phyloP scores from a whole-genome alignment of 2,888 invertebrate genomes.

The Caenorhabditis sulstoni region DNA sequence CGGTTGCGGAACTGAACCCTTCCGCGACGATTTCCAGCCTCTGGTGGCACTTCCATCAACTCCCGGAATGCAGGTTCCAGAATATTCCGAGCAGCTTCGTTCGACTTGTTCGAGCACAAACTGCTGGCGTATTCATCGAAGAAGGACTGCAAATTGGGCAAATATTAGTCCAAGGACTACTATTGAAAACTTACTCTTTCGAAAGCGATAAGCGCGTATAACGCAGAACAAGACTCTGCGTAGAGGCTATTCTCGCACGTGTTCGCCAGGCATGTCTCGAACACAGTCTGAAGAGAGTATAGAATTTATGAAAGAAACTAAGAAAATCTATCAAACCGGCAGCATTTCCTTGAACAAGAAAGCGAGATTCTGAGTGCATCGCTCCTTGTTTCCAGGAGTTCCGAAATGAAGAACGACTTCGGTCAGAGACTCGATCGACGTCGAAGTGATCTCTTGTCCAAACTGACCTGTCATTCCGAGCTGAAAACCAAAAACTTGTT shows the following conservation, averaged over 20 bases:
- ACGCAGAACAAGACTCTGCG: slow-evolving; percentile 81
- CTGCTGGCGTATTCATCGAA: slow-evolving; percentile 64
- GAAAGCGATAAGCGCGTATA: slow-evolving; percentile 82
- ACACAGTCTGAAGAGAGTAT: slow-evolving; percentile 74
- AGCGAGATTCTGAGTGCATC: slow-evolving; percentile 42
- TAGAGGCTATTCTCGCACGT: slow-evolving; percentile 82
- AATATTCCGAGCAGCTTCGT: slow-evolving; percentile 53
- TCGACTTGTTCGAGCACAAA: slow-evolving; percentile 61
- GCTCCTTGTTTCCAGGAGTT: slow-evolving; percentile 14
- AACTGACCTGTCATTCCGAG: slow-evolving; percentile 69
- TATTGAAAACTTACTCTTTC: slow-evolving; percentile 77
- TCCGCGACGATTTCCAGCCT: slow-evolving; percentile 44
- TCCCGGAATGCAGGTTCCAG: slow-evolving; percentile 58
- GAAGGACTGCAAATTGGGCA: slow-evolving; percentile 60
- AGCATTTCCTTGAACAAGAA: slow-evolving; percentile 50
- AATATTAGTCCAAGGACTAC: neutral
- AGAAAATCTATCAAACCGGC: slow-evolving; percentile 42
- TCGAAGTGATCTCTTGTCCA: slow-evolving; percentile 68
- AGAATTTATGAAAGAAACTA: neutral
- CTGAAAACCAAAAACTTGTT: slow-evolving; percentile 29
- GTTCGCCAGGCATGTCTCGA: slow-evolving; percentile 81
- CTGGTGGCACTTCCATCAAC: slow-evolving; percentile 48
- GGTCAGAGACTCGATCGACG: slow-evolving; percentile 65
- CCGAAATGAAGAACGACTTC: slow-evolving; percentile 59
- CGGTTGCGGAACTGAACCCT: slow-evolving; percentile 70